Evolutionary conservation across 1,140 invertebrate genomes (phyloP).

Genomic region (Heterodera schachtii): DNA sequence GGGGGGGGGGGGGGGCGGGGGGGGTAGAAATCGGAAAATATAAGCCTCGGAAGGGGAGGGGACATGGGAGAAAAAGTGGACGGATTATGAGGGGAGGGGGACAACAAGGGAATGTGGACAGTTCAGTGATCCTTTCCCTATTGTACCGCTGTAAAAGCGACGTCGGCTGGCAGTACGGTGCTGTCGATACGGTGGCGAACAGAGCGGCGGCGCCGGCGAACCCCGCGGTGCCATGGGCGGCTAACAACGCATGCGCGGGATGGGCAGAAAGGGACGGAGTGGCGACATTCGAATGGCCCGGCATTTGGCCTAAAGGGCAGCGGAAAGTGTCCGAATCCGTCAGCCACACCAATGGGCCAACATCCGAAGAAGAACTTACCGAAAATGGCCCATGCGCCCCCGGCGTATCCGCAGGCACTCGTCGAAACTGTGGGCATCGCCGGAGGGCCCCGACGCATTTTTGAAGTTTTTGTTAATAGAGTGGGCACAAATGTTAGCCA

Average conservation of each 20-base stretch:
- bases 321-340: not conserved
- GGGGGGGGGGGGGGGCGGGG: too few species aligned
- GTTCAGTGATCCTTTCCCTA: not conserved
- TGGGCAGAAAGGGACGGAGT: not conserved
- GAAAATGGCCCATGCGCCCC: conserved; percentile 3
- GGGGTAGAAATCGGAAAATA: too few species aligned
- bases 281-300: not conserved
- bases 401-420: not conserved
- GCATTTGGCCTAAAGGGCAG: not conserved
- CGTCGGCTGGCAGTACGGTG: conserved; percentile 1
- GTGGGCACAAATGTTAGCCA: not conserved
- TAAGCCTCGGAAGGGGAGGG: too few species aligned
- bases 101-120: not conserved
- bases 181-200: conserved; percentile 10
- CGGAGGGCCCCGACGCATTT: conserved; percentile 7
- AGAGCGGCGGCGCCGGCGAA: conserved; percentile 3
- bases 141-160: not conserved
- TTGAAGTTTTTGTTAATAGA: too few species aligned
- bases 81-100: too few species aligned
- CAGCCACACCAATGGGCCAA: not conserved
- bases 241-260: conserved; percentile 11
- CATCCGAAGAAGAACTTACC: not conserved
- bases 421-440: not conserved
- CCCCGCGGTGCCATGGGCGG: not conserved
- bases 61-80: too few species aligned